phyloP scores from a whole-genome alignment of 2,888 invertebrate species.

The Cylindroiulus punctatus region DNA sequence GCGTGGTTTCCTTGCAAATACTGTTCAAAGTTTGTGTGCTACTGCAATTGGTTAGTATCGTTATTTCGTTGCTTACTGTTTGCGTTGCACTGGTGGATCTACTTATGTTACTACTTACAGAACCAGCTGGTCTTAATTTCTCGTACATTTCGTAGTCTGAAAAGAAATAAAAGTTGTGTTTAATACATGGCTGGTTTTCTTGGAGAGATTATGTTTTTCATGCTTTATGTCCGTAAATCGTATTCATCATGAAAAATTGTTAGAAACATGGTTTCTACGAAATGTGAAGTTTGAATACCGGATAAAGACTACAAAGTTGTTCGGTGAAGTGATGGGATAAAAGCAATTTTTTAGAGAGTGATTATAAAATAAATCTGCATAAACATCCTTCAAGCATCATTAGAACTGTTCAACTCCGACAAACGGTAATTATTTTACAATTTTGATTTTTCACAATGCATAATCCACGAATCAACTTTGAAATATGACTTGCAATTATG shows the following conservation, averaged over 20 bases:
- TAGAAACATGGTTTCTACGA: no score
- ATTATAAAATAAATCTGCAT: background rate
- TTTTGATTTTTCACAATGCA: background rate
- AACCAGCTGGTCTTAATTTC: slow-evolving; percentile 57
- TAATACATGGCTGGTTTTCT: background rate
- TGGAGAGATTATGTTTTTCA: background rate
- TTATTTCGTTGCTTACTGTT: slow-evolving; percentile 56
- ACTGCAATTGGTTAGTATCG: slow-evolving; percentile 57
- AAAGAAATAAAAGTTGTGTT: slow-evolving; percentile 25
- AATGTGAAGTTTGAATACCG: no score
- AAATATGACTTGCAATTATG: background rate
- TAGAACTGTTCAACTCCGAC: background rate
- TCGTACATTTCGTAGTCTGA: slow-evolving; percentile 59
- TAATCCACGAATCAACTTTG: background rate
- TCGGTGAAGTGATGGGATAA: background rate
- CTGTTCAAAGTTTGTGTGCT: slow-evolving; percentile 59
- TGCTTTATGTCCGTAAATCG: background rate
- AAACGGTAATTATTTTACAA: background rate
- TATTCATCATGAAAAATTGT: no score
- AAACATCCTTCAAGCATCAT: background rate
- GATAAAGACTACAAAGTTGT: background rate
- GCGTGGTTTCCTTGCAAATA: slow-evolving; percentile 51
- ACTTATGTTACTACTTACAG: slow-evolving; percentile 58
- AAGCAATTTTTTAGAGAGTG: background rate
- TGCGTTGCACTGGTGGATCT: slow-evolving; percentile 59